A percentile compares a stretch with the other conserved stretches of the same genome.
Conservation (phyloP, 2,113 vertebrate species). For the Vidua macroura region DNA sequence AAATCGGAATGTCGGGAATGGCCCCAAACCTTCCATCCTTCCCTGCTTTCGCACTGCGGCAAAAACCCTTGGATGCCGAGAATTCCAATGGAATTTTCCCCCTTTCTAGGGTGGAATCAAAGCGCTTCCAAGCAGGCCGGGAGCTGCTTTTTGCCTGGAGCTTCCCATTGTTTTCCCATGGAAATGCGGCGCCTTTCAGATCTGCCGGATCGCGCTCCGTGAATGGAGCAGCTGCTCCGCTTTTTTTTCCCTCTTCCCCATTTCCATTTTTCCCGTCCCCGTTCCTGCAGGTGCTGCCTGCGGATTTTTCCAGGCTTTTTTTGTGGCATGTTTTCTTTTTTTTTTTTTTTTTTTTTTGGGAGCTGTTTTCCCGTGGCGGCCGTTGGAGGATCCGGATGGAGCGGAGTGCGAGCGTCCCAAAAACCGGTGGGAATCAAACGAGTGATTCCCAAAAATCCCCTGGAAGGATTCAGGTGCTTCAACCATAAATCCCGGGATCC, state of each 20-base stretch:
- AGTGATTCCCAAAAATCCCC: neutral
- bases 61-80: neutral
- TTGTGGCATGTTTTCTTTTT: neutral
- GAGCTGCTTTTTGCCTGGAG: neutral
- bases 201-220: neutral
- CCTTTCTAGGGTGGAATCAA: neutral
- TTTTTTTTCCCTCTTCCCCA: neutral
- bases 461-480: neutral
- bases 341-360: neutral
- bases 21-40: neutral
- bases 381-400: neutral
- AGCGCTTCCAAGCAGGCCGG: neutral
- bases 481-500: neutral
- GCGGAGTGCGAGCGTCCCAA: neutral
- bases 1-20: neutral
- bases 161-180: neutral
- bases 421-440: neutral
- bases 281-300: neutral
- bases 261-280: neutral
- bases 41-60: neutral
- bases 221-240: neutral
- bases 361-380: neutral
- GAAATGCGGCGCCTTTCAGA: neutral
- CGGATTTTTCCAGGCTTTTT: neutral
- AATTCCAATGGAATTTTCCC: neutral